phyloP scores from a whole-genome alignment of 2,113 vertebrate species.

The Dipodomys merriami region DNA sequence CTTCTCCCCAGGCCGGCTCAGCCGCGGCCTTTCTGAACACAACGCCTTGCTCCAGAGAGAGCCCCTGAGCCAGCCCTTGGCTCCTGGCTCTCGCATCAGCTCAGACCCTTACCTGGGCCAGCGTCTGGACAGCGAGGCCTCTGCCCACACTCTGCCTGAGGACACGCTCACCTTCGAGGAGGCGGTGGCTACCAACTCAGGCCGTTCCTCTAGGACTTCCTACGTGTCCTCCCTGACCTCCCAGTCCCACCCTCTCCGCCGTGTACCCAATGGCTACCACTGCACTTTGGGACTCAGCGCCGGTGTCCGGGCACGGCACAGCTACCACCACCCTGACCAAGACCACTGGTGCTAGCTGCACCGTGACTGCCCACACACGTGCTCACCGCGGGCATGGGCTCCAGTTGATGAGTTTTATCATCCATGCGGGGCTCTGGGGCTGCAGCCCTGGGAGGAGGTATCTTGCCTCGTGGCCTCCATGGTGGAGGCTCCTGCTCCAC shows the following conservation, averaged over 20 bases:
- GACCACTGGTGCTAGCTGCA: conserved; percentile 96
- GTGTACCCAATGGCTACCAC: conserved; percentile 94
- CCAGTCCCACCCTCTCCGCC: conserved; percentile 90
- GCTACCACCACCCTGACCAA: conserved; percentile 92
- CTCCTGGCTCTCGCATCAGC: conserved; percentile 89
- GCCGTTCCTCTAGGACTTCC: conserved; percentile 90
- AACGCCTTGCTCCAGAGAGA: conserved; percentile 89
- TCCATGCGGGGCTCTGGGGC: conserved; percentile 83
- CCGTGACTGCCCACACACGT: conserved; percentile 71
- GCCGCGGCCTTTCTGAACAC: conserved; percentile 95
- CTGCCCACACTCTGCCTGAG: conserved; percentile 85
- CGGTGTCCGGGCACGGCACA: conserved; percentile 81
- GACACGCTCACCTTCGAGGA: conserved; percentile 93
- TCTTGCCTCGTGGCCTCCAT: conserved; percentile 48
- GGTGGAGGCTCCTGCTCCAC: conserved; percentile 19
- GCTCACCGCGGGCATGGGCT: conserved; percentile 38
- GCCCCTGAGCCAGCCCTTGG: conserved; percentile 84
- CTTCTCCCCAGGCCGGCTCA: conserved; percentile 91
- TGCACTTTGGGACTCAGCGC: conserved; percentile 89
- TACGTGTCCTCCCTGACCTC: conserved; percentile 89
- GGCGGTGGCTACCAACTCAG: conserved; percentile 90
- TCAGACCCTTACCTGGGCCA: conserved; percentile 94
- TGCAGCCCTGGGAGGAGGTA: conserved; percentile 53
- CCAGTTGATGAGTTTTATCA: conserved; percentile 97
- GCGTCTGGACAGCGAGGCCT: conserved; percentile 80